Percentiles rank a stretch among this genome's conserved stretches.
Conservation (phyloP, 1,140 invertebrate genomes). For the Zaprionus inermis region DNA sequence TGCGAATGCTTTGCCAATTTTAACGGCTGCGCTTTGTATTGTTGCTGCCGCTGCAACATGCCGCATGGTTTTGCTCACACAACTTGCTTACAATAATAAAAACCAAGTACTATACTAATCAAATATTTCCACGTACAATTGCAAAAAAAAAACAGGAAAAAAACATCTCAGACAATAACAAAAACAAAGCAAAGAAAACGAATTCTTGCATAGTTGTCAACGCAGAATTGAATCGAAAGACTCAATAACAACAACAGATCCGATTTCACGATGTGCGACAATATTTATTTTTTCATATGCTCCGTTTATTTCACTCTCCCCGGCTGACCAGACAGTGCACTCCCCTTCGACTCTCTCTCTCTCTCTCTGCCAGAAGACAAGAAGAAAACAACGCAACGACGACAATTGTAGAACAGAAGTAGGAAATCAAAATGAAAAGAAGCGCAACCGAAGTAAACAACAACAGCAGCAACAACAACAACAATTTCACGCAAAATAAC, state of each 20-base stretch:
- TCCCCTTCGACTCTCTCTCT: not conserved
- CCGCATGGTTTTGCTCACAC: not conserved
- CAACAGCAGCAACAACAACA: constrained; percentile 33
- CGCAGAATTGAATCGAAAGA: constrained; percentile 65
- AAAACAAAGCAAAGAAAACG: constrained; percentile 63
- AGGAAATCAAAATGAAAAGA: constrained; percentile 10
- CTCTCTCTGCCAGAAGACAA: not conserved
- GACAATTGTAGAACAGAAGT: not conserved
- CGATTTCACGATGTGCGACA: constrained; percentile 66
- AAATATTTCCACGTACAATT: constrained; percentile 17
- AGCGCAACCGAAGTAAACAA: constrained; percentile 7
- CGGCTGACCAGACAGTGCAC: constrained; percentile 20
- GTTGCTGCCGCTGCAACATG: constrained; percentile 27
- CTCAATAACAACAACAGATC: constrained; percentile 79
- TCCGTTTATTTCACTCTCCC: constrained; percentile 43
- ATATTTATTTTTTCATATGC: constrained; percentile 73
- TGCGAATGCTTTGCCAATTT: constrained; percentile 13
- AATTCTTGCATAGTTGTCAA: constrained; percentile 80
- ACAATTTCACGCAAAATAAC: constrained; percentile 53
- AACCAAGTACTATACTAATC: not conserved
- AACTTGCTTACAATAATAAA: not conserved
- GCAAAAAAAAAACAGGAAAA: constrained; percentile 16
- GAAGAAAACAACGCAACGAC: constrained; percentile 16
- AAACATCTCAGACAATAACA: constrained; percentile 69
- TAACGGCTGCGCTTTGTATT: not conserved